Conservation (phyloP, 2,113 vertebrate genomes). For the Theropithecus gelada region DNA sequence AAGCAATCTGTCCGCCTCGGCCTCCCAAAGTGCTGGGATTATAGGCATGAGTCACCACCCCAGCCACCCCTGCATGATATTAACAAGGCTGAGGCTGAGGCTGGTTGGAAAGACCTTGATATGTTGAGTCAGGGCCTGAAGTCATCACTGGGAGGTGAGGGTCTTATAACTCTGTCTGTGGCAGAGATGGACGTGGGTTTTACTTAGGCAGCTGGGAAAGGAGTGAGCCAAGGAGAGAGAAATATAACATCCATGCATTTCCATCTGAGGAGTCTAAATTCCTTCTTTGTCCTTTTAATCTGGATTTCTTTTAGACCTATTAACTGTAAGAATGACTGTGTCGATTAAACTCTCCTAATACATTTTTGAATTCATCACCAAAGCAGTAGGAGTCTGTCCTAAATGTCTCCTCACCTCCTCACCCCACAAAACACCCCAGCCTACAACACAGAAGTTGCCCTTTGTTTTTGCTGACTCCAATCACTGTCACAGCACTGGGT, state of each 20-base stretch:
- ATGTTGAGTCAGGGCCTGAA: background rate
- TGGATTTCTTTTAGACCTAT: background rate
- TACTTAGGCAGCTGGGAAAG: background rate
- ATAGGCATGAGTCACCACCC: too few species aligned
- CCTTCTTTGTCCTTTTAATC: background rate
- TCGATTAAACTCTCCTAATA: background rate
- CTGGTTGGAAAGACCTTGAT: background rate
- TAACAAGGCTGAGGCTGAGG: background rate
- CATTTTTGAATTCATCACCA: background rate
- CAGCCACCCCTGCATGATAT: background rate
- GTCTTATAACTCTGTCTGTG: background rate
- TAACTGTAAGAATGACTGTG: too few species aligned
- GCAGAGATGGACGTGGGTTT: background rate
- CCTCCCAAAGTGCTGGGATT: too few species aligned
- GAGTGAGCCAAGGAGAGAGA: background rate
- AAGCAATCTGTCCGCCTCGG: too few species aligned
- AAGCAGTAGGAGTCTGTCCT: background rate
- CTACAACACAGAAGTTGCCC: background rate
- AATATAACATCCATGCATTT: background rate
- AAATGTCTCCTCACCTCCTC: background rate
- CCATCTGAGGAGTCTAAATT: background rate
- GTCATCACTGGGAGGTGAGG: background rate
- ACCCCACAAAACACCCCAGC: too few species aligned
- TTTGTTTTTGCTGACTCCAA: background rate
- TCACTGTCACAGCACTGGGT: background rate